phyloP scores from a whole-genome alignment of 1,140 invertebrate species.

The Drosophila ironensis region DNA sequence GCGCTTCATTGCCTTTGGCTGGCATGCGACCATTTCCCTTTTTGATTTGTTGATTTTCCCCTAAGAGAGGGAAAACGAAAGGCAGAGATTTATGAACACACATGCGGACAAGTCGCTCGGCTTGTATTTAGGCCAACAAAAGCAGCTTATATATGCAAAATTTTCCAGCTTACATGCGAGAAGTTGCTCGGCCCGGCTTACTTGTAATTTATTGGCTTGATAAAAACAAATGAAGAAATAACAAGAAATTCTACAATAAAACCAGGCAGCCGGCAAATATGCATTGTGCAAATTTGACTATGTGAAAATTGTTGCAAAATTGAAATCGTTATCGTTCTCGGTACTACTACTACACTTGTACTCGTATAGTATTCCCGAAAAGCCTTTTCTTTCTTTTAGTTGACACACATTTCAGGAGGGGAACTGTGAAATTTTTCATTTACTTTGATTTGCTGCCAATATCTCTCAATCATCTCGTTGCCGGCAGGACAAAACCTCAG shows the following conservation, averaged over 20 bases:
- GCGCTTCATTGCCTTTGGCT: slow-evolving; percentile 44
- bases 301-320: slow-evolving; percentile 55
- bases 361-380: background rate
- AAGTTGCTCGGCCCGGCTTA: slow-evolving; percentile 10
- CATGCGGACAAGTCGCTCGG: slow-evolving; percentile 12
- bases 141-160: slow-evolving; percentile 73
- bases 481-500: slow-evolving; percentile 15
- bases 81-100: slow-evolving; percentile 53
- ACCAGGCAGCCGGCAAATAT: slow-evolving; percentile 46
- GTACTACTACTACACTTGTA: background rate
- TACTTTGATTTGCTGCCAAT: slow-evolving; percentile 54
- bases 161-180: slow-evolving; percentile 52
- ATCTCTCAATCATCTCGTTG: slow-evolving; percentile 16
- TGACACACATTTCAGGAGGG: slow-evolving; percentile 30
- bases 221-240: slow-evolving; percentile 74
- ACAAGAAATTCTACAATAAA: slow-evolving; percentile 61
- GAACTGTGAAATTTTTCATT: slow-evolving; percentile 60
- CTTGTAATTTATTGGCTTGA: slow-evolving; percentile 70
- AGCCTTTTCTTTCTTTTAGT: slow-evolving; percentile 8
- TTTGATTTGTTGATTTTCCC: slow-evolving; percentile 69
- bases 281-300: slow-evolving; percentile 63
- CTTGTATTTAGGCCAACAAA: slow-evolving; percentile 56
- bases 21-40: slow-evolving; percentile 12
- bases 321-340: slow-evolving; percentile 41
- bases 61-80: background rate